These are phyloP conservation scores for Anisognathus igniventris DNA, from an alignment of 2,797 vertebrate species.

Conservation along the genomic window DNA sequence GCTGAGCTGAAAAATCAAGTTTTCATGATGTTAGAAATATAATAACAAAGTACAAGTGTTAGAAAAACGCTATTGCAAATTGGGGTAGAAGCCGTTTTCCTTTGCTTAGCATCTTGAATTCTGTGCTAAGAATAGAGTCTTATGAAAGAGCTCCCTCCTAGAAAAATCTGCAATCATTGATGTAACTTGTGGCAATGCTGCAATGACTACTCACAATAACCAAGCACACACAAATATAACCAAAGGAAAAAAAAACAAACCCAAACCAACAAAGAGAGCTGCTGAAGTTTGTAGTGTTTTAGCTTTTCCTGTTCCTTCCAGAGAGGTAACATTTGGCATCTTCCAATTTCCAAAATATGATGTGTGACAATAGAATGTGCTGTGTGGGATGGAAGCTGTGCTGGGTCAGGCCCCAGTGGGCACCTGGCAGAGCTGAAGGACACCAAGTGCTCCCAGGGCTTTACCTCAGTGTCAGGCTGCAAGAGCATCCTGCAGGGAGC, in stretches of 20 bases:
- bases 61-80: not conserved
- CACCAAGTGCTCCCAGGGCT: not conserved
- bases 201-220: not conserved
- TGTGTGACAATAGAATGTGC: rapidly evolving
- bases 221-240: not conserved
- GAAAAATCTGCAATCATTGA: not conserved
- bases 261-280: not conserved
- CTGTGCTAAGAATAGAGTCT: not conserved
- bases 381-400: not conserved
- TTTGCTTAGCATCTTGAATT: not conserved
- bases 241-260: rapidly evolving
- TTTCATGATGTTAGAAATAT: not conserved
- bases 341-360: not conserved
- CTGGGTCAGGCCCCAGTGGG: not conserved
- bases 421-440: not conserved
- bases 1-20: not conserved
- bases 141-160: not conserved
- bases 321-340: not conserved
- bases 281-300: not conserved
- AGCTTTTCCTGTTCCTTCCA: not conserved
- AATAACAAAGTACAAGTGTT: not conserved
- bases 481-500: not conserved
- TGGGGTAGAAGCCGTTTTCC: not conserved
- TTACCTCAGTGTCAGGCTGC: not conserved
- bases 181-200: not conserved